Evolutionary conservation across 2,797 vertebrate species (phyloP), one percentile per base, ranked within the genome.

Genomic region (Mormyrus hasselquistii): DNA sequence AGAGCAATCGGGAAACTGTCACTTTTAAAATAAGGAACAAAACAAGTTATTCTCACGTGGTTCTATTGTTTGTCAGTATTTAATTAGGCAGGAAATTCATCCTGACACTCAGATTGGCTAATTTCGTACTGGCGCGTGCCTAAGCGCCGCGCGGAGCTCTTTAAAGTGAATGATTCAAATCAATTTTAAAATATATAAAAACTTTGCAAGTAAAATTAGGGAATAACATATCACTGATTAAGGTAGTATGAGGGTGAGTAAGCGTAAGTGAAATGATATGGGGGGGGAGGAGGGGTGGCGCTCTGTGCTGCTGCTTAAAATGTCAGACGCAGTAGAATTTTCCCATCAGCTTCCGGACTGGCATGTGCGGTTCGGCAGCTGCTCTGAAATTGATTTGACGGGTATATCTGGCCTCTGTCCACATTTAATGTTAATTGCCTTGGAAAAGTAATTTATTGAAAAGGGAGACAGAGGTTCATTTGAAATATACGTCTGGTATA

Each of bases 331-430:
- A 7, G 25, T 19, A 10, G n/a, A 25, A 22, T 53, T 88, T 79
- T 69, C 49, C 16, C 41, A 41, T 49, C 19, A 12, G 8, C 53
- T 47, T 19, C 44, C 1, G 3, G 22, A n/a, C 47, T 4, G 44
- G 44, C 9, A 16, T 41, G 44, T 41, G 4, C 16, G 44, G 8
- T 73, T 38, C 29, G 34, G 53, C 50, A 47, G 89, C 86, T 88
- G 87, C 76, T 89, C 89, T 92, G 84, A 89, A 88, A 91, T 90
- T 87, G 83, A 69, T 69, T 88, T 6, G 88, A 89, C 88, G 86
- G 34, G 53, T 83, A 57, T 91, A 44, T 47, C 89, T 53, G 79
- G 53, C 83, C 34, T 69, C 62, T 62, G 87, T 88, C 44, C 25
- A 12, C 29, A 52, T 19, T 59, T 65, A 86, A 88, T 79, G 82